Evolutionary conservation across 2,888 invertebrate species (phyloP), one percentile per base, ranked within the genome.

Genomic region (Pyrrhia umbra): DNA sequence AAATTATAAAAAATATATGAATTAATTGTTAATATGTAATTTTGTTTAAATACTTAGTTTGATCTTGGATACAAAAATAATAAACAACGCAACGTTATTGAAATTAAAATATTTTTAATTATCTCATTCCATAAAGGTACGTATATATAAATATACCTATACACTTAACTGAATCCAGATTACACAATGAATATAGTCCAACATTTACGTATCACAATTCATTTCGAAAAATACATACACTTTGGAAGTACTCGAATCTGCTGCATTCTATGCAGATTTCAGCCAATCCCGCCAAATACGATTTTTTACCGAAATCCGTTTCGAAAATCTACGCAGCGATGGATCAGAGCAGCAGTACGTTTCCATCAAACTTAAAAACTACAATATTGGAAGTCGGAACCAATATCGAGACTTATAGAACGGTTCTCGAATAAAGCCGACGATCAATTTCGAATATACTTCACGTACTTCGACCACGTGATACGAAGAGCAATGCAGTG

Each of bases 341-440:
- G 21, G 27, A 25, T 51, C 8, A 45, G 39, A 37, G 23, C 62
- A 40, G 46, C 20, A 45, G 47, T 54, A 67, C 71, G 64, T 67
- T 59, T 76, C 55, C 62, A 58, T 70, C 65, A 70, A 77, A 76
- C 75, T 80, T 75, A 71, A 82, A 84, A 82, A 82, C 74, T 79
- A 73, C 81, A 82, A 82, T 82, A 82, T 77, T 73, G 71, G 61
- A 73, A 74, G 61, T 67, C 68, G 71, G 69, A 80, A 75, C 79
- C 82, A 83, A 85, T 85, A 82, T 80, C 76, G 63, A 64, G 67
- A 69, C 62, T 76, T 66, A 73, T 70, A 65, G 65, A 67, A 59
- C 62, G 58, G 34, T 63, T 66, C 30, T 46, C 61, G 70, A 71
- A 70, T 80, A 78, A 74, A 74, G 66, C 69, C 62, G 51, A 61